Base-by-base conservation (phyloP, 2,888 invertebrate genomes). In the Trimorus sp. region DNA sequence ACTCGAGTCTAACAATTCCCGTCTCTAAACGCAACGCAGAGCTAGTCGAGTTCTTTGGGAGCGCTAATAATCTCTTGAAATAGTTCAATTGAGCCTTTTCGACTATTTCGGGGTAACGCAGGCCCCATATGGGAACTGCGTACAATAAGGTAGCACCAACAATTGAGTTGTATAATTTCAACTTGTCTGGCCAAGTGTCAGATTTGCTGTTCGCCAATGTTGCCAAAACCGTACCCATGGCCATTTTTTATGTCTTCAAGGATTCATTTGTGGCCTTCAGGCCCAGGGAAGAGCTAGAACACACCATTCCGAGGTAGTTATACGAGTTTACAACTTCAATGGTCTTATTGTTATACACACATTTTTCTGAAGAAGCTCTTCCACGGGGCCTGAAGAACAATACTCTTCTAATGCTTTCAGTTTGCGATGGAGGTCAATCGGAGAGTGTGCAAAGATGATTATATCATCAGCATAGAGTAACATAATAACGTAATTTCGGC, bases 341-440 rank as follows among this genome's bases (percentile, higher is more conserved):
- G 0, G 14, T 26, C 36, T 68, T 45, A n/a, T 56, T 59, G 7
- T 48, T 49, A n/a, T 58, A 69, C 14, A 16, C 38, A 49, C 56
- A 74, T 1, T 16, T 36, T 15, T 51, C 14, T 7, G 26, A 42
- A 12, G 7, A 7, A 5, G 42, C 40, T 45, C 65, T 81, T 2
- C 83, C 82, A 0, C 84, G 84, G 15, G 73, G 76, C 40, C 66
- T 65, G 58, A 83, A 85, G 69, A 51, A 71, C 85, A 84, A 62
- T 83, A 84, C 36, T 69, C 60, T 58, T 81, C 68, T 2, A 83
- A 14, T 6, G 48, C 51, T 12, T 40, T 40, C 7, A 85, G 69
- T 59, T 63, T 84, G 14, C 16, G 16, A 49, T 80, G 74, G 16
- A 85, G 38, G 6, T 74, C 79, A 4, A 66, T 38, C 8, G 65